These are phyloP conservation scores for Pseudoips prasinana DNA, from an alignment of 2,888 invertebrate species.

Conservation along the genomic window DNA sequence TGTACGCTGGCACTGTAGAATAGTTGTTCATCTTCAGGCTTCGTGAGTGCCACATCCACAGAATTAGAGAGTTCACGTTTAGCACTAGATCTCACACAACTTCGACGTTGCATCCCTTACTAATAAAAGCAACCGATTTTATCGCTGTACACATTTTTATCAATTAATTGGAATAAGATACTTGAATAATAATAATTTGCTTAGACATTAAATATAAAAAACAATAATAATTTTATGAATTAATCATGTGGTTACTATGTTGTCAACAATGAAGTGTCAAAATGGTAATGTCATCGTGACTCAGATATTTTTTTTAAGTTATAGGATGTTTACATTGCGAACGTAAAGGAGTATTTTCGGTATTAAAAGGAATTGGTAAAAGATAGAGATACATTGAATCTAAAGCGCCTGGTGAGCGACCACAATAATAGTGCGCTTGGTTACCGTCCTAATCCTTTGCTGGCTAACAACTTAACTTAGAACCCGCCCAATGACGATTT, in stretches of 20 bases:
- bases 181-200: conserved; percentile 13
- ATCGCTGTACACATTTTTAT: conserved; percentile 42
- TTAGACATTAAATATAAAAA: conserved; percentile 14
- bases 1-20: conserved; percentile 67
- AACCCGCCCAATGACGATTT: too few relatives aligned
- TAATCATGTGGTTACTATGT: conserved; percentile 12
- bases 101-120: conserved; percentile 53
- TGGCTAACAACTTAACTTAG: too few relatives aligned
- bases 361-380: too few relatives aligned
- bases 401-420: too few relatives aligned
- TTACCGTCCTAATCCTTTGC: too few relatives aligned
- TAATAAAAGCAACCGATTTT: conserved; percentile 21
- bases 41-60: conserved; percentile 33
- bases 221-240: conserved; percentile 22
- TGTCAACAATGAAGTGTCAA: conserved; percentile 20
- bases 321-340: too few relatives aligned
- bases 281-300: conserved; percentile 27
- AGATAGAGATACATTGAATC: too few relatives aligned
- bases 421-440: too few relatives aligned
- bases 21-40: conserved; percentile 51
- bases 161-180: conserved; percentile 26
- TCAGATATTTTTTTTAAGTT: too few relatives aligned
- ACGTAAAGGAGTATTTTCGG: too few relatives aligned
- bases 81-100: conserved; percentile 18
- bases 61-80: conserved; percentile 24